Conservation (phyloP, 64 coral and sea anemone genomes). For the Dendronephthya gigantea region DNA sequence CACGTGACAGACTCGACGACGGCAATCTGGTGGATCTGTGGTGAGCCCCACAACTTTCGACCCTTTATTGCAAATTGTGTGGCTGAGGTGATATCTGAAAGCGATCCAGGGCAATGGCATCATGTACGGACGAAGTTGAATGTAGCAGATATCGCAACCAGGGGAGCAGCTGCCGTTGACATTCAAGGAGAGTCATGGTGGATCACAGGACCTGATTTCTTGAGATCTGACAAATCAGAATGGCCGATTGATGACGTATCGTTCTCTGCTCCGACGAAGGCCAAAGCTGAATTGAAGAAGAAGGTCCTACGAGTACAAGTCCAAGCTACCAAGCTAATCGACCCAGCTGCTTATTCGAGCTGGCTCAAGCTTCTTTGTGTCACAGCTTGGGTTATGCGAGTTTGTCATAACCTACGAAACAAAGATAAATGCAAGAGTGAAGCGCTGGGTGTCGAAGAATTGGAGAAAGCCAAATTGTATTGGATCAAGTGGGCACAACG, state of each 20-base stretch:
- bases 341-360: not conserved
- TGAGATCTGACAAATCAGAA: not conserved
- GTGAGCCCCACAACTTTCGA: slow-evolving; percentile 16
- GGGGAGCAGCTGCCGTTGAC: not conserved
- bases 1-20: slow-evolving; percentile 6
- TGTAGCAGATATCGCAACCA: slow-evolving; percentile 17
- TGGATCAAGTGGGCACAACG: not conserved
- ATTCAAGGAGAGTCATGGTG: not conserved
- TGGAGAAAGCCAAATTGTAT: not conserved
- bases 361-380: not conserved
- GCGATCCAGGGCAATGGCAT: slow-evolving; percentile 18
- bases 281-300: not conserved
- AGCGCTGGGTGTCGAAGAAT: not conserved
- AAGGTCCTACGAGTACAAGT: not conserved
- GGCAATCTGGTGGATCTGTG: slow-evolving; percentile 3
- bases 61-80: slow-evolving; percentile 16
- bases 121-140: not conserved
- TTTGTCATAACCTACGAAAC: not conserved
- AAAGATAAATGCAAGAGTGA: not conserved
- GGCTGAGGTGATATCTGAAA: not conserved
- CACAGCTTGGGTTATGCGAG: not conserved
- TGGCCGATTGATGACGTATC: not conserved
- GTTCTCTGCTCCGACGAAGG: not conserved
- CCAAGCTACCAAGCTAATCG: not conserved
- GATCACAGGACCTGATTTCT: not conserved